Base-by-base conservation (phyloP, 1,140 invertebrate species). In the Macrostomum lignano region DNA sequence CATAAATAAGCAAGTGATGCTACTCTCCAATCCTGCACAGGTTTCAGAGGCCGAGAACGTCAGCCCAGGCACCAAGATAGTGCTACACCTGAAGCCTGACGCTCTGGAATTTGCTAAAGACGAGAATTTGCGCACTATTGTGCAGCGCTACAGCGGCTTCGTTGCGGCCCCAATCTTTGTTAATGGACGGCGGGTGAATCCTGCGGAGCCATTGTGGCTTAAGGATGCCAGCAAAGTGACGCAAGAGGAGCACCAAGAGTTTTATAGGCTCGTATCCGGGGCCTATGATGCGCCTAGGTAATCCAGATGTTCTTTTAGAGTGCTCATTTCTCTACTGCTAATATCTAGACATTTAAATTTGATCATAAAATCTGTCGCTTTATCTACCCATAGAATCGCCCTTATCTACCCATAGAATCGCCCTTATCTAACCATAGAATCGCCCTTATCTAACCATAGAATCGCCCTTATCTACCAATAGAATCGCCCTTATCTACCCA, bases 91-190 rank as follows among this genome's bases (percentile, higher is more conserved):
- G 24, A 81, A 79, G 59, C 58, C 67, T 1, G 78, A 84, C 25
- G 49, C 43, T 69, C 70, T 55, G 58, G 74, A 88, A 54, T 94
- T 74, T 61, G 65, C 75, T 34, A 74, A 86, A 54, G 76, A 86
- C 40, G 65, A 71, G 7, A 67, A 64, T 13, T 69, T 93, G 61
- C 13, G 50, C 73, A 73, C 65, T 38, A 70, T 93, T 22, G 74
- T 93, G 24, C 72, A 78, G 44, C 91, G 88, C 49, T 93, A 93
- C 58, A 91, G 81, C 49, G 91, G 88, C 52, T 93, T 93, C 54
- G 74, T 93, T 28, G 73, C 77, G 4, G 75, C 72, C 46, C 77
- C 82, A 1, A 82, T 94, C 45, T 72, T 67, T 45, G 52, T 93
- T 2, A 91, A 93, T 63, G 74, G 74, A 21, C 71, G 74, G 45